These are phyloP conservation scores for Ceratoteleas bidentatus DNA, from an alignment of 1,140 invertebrate species.

Conservation along the genomic window DNA sequence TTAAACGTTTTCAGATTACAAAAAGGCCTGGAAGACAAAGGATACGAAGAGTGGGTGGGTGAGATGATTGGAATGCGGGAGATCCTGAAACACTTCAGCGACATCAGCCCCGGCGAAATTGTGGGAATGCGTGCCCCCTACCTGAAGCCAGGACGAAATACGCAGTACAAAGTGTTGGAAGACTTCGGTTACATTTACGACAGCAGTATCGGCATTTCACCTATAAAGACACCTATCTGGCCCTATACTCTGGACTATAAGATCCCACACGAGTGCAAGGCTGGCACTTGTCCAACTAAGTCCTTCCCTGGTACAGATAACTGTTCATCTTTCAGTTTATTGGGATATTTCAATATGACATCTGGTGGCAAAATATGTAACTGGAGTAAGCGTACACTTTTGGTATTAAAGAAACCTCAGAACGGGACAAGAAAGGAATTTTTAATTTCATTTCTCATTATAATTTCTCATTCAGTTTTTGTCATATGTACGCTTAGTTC, in stretches of 20 bases:
- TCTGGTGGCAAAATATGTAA: too few relatives aligned
- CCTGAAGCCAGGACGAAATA: conserved; percentile 93
- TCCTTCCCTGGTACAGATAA: conserved; percentile 88
- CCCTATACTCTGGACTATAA: conserved; percentile 96
- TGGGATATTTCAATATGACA: too few relatives aligned
- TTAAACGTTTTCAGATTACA: conserved; percentile 80
- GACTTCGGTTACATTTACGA: conserved; percentile 96
- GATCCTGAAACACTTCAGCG: conserved; percentile 91
- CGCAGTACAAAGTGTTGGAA: conserved; percentile 94
- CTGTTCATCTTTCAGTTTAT: neutral
- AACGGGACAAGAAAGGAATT: too few relatives aligned
- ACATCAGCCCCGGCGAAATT: conserved; percentile 90
- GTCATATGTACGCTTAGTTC: too few relatives aligned
- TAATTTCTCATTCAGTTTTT: too few relatives aligned
- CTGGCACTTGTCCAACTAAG: conserved; percentile 94
- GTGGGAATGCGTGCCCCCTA: conserved; percentile 95
- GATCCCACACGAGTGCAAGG: conserved; percentile 95
- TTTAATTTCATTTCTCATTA: too few relatives aligned
- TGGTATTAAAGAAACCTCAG: too few relatives aligned
- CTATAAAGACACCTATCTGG: conserved; percentile 92
- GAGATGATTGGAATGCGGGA: conserved; percentile 97
- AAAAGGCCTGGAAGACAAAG: conserved; percentile 91
- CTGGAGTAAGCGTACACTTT: too few relatives aligned
- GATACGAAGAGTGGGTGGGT: conserved; percentile 94
- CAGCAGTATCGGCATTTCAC: conserved; percentile 93